Evolutionary conservation across 2,797 vertebrate genomes (phyloP), one percentile per base, ranked within the genome.

Genomic region (Cirrhinus molitorella): DNA sequence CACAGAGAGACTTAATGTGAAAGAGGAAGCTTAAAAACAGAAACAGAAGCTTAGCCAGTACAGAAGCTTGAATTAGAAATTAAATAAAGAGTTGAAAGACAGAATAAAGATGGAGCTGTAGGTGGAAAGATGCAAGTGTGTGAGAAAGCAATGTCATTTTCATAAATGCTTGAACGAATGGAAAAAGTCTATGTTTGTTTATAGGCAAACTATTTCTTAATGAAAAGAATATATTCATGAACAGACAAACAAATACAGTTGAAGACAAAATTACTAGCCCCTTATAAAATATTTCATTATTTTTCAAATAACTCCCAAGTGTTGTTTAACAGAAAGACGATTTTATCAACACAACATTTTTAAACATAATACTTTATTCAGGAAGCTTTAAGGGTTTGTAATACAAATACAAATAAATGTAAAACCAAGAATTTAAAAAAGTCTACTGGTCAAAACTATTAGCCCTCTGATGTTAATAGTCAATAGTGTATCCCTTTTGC

Each of bases 61-160:
- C 55, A 85, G 47, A 28, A 53, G 16, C 65, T 28, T 43, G 47
- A 23, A 75, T 72, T 57, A 65, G 23, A 71, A 80, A 76, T 71
- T 1, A 84, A 84, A 87, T 53, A 70, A 79, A 77, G 75, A 45
- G 79, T 79, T 71, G 70, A 59, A 84, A 68, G 43, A 57, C n/a
- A 12, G 5, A 73, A 16, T 63, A 72, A 37, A 37, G 53, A 71
- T 21, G 43, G 17, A 23, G 31, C 34, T 55, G 7, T 34, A 31
- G 37, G 47, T 14, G 68, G 12, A 40, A 49, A 17, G 2, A 19
- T 65, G 61, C 11, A 19, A 31, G 37, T 53, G 61, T 51, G 61
- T 45, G 47, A n/a, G 49, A 43, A 19, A 67, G n/a, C 53, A 61
- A 53, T 45, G 5, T 19, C 13, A 34, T 34, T 10, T 67, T 40